Base-by-base conservation (phyloP, 1,140 invertebrate genomes). In the Callitettix versicolor region DNA sequence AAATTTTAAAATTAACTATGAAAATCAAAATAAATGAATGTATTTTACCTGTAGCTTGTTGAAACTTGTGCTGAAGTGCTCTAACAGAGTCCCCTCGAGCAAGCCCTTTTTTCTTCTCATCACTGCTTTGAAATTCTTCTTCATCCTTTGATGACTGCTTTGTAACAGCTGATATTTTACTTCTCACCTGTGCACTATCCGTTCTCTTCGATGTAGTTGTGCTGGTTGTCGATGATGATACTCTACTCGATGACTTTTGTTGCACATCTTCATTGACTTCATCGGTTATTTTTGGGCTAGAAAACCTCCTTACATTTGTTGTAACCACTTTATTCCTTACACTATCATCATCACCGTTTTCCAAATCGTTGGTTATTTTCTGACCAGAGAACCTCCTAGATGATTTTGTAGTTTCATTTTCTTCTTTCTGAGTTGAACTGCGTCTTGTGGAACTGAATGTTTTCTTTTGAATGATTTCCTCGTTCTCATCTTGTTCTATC, bases 1-100 rank as follows among this genome's bases (percentile, higher is more conserved):
- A 30, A 30, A 30, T 30, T 30, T n/a, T 30, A 30, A 30, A 30
- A 30, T 30, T 30, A 30, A 30, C 3, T 30, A 30, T 30, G 9
- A 30, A 30, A 30, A 9, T 30, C 3, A 30, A 30, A 4, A 4
- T 30, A 30, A 30, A 30, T 30, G 3, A 30, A 30, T n/a, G n/a
- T n/a, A n/a, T n/a, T 9, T 30, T 3, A 30, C 79, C 78, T 58
- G 77, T 77, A 67, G 73, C 79, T 62, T 81, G 79, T 63, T 84
- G 81, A 62, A 82, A 85, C 68, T 84, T 85, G 63, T 85, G 80
- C 9, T 81, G 82, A 38, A 85, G 71, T 26, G 81, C 81, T 64
- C 81, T 81, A 0, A 85, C 80, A 0, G 84, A 85, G 44, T 78
- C 80, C 75, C 73, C 64, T 6, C 64, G 55, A 3, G 59, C 57